Percentiles rank a stretch among this genome's conserved stretches.
Conservation (phyloP, 2,113 vertebrate genomes). For the Prunella himalayana region DNA sequence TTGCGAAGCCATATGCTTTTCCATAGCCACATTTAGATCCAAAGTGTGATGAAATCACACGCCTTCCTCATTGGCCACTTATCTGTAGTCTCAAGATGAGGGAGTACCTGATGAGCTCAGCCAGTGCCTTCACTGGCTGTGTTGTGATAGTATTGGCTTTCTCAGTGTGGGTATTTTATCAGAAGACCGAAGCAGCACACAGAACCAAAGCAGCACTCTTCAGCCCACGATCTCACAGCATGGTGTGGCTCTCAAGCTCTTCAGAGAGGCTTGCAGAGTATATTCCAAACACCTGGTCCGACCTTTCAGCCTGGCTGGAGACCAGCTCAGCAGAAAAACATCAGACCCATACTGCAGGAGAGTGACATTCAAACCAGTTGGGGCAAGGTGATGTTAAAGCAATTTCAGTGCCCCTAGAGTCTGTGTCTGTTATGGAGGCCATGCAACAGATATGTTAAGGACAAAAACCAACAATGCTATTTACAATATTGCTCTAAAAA, state of each 20-base stretch:
- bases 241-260: fast-evolving
- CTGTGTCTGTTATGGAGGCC: background rate
- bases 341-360: background rate
- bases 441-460: background rate
- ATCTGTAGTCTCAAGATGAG: background rate
- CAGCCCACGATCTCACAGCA: fast-evolving
- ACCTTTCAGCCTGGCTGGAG: background rate
- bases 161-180: background rate
- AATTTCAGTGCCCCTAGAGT: background rate
- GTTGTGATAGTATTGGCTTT: background rate
- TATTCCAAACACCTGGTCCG: fast-evolving
- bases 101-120: background rate
- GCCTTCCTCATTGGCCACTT: background rate
- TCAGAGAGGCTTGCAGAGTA: background rate
- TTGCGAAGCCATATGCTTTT: background rate
- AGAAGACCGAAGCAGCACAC: fast-evolving
- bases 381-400: background rate
- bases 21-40: background rate
- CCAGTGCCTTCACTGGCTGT: background rate
- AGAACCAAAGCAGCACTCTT: background rate
- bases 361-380: background rate
- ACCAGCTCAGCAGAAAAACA: background rate
- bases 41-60: background rate
- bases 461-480: background rate
- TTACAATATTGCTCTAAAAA: background rate